Conservation (phyloP, 1,140 invertebrate species). For the Ptiloglossa arizonensis region DNA sequence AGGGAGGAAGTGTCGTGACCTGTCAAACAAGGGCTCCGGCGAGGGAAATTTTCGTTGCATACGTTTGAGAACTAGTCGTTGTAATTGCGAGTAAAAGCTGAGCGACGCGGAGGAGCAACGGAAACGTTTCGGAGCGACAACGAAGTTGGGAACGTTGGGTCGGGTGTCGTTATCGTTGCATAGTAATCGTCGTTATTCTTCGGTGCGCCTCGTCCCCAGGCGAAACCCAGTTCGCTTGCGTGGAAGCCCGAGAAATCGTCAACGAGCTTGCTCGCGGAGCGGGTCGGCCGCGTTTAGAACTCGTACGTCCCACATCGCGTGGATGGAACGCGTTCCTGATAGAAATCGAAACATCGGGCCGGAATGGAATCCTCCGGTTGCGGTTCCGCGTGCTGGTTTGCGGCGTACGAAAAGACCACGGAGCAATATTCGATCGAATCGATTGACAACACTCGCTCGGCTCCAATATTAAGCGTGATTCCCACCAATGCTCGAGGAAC, state of each 20-base stretch:
- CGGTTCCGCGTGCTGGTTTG: too few species aligned
- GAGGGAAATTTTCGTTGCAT: too few species aligned
- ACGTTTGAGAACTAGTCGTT: too few species aligned
- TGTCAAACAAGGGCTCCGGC: too few species aligned
- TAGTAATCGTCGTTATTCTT: constrained; percentile 45
- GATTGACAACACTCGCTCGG: not conserved
- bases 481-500: too few species aligned
- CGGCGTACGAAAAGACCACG: too few species aligned
- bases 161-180: constrained; percentile 12
- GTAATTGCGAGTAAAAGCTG: not conserved
- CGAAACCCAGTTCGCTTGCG: constrained; percentile 55
- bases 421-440: not conserved
- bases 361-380: not conserved
- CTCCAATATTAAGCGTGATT: too few species aligned
- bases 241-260: constrained; percentile 62
- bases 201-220: constrained; percentile 8
- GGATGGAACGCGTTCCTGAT: constrained; percentile 4
- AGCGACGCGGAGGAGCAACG: not conserved
- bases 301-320: not conserved
- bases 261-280: constrained; percentile 21
- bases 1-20: too few species aligned
- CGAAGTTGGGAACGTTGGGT: constrained; percentile 14
- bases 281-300: constrained; percentile 22
- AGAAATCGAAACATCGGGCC: not conserved
- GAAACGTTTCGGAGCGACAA: not conserved